phyloP scores from a whole-genome alignment of 1,140 invertebrate genomes.

The Drosophila ironensis region DNA sequence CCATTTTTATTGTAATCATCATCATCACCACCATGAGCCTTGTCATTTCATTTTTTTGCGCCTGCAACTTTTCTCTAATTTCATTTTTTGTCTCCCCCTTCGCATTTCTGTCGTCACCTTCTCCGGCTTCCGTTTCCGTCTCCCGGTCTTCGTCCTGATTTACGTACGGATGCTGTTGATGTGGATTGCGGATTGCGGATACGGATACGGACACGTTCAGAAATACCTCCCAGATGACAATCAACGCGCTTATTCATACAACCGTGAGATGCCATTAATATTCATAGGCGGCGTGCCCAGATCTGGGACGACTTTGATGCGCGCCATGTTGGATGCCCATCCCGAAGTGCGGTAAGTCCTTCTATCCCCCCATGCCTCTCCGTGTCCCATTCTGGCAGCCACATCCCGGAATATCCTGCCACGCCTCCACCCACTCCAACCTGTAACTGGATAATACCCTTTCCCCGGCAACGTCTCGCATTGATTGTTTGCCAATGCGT shows the following conservation, averaged over 20 bases:
- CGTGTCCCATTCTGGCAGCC: neutral
- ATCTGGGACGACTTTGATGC: slow-evolving; percentile 97
- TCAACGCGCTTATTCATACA: slow-evolving; percentile 87
- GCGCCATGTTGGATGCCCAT: slow-evolving; percentile 99
- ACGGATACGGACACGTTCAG: slow-evolving; percentile 42
- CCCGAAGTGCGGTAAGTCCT: slow-evolving; percentile 91
- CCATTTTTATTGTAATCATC: slow-evolving; percentile 20
- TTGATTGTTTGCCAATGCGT: slow-evolving; percentile 33
- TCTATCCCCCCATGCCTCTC: neutral
- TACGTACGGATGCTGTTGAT: slow-evolving; percentile 1
- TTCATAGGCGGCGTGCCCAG: slow-evolving; percentile 98
- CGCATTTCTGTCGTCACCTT: too few species aligned
- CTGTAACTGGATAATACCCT: slow-evolving; percentile 27
- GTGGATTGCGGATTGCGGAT: slow-evolving; percentile 1
- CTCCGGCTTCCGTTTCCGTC: neutral
- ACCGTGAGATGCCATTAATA: slow-evolving; percentile 94
- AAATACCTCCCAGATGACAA: slow-evolving; percentile 85
- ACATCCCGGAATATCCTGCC: too few species aligned
- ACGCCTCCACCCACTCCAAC: neutral
- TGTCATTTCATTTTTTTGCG: slow-evolving; percentile 48
- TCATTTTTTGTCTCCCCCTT: slow-evolving; percentile 38
- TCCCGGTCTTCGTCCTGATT: neutral
- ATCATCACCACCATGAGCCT: slow-evolving; percentile 30
- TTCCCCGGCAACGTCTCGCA: slow-evolving; percentile 16
- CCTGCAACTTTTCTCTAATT: slow-evolving; percentile 72